Conservation (phyloP, 2,797 vertebrate species). For the Gambusia yucatana region DNA sequence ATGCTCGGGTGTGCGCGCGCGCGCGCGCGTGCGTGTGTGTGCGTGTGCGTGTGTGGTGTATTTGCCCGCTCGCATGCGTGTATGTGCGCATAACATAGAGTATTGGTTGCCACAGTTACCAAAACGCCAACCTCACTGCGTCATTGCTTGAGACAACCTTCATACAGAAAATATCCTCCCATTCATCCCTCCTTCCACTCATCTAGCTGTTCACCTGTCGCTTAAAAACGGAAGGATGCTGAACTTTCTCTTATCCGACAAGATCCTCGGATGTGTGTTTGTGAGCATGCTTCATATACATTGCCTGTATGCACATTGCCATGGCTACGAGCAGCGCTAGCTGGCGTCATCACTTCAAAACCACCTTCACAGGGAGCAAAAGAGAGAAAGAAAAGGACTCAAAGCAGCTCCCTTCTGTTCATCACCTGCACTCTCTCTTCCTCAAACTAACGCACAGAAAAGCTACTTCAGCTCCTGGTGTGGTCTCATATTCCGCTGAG, state of each 20-base stretch:
- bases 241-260: slow-evolving; percentile 43
- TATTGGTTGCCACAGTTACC: slow-evolving; percentile 79
- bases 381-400: slow-evolving; percentile 62
- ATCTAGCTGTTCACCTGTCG: slow-evolving; percentile 46
- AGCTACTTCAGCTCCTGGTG: slow-evolving; percentile 37
- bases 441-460: slow-evolving; percentile 38
- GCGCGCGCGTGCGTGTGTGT: neutral
- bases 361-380: slow-evolving; percentile 71
- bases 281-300: slow-evolving; percentile 23
- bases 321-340: slow-evolving; percentile 61
- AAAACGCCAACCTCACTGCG: slow-evolving; percentile 80
- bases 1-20: slow-evolving; percentile 20
- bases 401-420: slow-evolving; percentile 59
- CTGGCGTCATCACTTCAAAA: slow-evolving; percentile 78
- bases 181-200: slow-evolving; percentile 58
- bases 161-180: slow-evolving; percentile 55
- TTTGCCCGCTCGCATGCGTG: slow-evolving; percentile 29
- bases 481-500: slow-evolving; percentile 68
- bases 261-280: neutral
- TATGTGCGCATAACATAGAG: slow-evolving; percentile 48
- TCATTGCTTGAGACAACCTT: slow-evolving; percentile 77
- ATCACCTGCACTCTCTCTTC: slow-evolving; percentile 52
- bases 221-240: slow-evolving; percentile 42
- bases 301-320: slow-evolving; percentile 70
- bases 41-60: slow-evolving; percentile 17